Base-by-base conservation (phyloP, 1,140 invertebrate genomes). In the Pachyrhynchus sulphureomaculatus region DNA sequence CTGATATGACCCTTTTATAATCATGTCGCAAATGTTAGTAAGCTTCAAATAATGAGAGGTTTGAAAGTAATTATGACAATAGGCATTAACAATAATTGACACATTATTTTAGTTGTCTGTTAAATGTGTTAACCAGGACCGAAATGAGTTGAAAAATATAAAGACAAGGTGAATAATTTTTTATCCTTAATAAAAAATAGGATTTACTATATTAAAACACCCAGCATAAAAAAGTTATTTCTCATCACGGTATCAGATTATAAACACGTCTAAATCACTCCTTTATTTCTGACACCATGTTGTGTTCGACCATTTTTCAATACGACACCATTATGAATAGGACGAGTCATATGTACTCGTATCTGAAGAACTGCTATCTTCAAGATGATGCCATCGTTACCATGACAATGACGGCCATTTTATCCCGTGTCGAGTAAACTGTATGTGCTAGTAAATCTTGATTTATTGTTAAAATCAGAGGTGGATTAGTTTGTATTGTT, bases 331-430 rank as follows among this genome's bases (percentile, higher is more conserved):
- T 49, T 49, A 49, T 49, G 29, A 49, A 49, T 49, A 26, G 17
- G 26, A 9, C 29, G 47, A 49, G 4, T 42, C 4, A 18, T 12
- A n/a, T 17, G 15, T n/a, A n/a, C n/a, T n/a, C 17, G 21, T 49
- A 49, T 49, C 47, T 49, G 26, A 33, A 49, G 47, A 32, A 33
- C 26, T 26, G 47, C 21, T 26, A 49, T 49, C 47, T 49, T 49
- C 5, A 26, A 49, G 29, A 49, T 49, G 47, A 49, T 49, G 47
- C 47, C 47, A 49, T 49, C 47, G 21, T 49, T 49, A 49, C 47
- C 47, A 49, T 49, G 47, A 49, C 47, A 49, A 49, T 49, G 47
- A 32, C 15, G 6, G 26, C 47, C 47, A 49, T 49, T 26, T 49
- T 49, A 49, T 33, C 47, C 29, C n/a, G 3, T n/a, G 3, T 3